Evolutionary conservation across 1,140 invertebrate species (phyloP).

Genomic region (Hirudo medicinalis): DNA sequence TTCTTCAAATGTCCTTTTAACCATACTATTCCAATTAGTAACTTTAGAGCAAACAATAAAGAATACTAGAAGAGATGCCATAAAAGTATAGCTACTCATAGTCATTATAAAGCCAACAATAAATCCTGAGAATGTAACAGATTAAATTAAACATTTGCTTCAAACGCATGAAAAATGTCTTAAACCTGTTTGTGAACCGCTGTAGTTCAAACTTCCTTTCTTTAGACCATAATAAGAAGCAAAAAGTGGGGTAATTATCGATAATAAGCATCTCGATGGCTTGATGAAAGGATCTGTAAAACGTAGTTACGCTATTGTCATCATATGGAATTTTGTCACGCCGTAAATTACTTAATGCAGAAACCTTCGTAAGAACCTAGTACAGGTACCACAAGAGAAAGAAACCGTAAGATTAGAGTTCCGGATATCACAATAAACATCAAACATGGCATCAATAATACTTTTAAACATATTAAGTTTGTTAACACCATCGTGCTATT

Average conservation of each 20-base stretch:
- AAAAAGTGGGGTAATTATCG: constrained; percentile 5
- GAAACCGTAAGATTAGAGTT: no score
- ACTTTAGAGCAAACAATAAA: constrained; percentile 67
- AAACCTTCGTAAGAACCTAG: no score
- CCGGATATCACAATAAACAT: no score
- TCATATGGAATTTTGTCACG: no score
- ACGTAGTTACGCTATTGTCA: no score
- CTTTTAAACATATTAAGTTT: no score
- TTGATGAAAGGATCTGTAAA: neutral
- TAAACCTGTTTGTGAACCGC: constrained; percentile 3
- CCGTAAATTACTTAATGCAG: no score
- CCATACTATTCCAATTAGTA: constrained; percentile 58
- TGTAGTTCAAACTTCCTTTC: constrained; percentile 7
- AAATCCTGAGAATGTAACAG: constrained; percentile 44
- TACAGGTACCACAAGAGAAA: no score
- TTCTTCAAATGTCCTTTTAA: constrained; percentile 60
- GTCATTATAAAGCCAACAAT: constrained; percentile 66
- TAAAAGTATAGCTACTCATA: constrained; percentile 62
- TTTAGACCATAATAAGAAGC: constrained; percentile 2
- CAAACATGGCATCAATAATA: no score
- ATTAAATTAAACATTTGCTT: constrained; percentile 7
- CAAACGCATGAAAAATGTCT: neutral
- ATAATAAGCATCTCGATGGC: neutral
- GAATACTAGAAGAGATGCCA: constrained; percentile 58
- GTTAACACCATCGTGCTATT: no score